Conservation (phyloP, 1,140 invertebrate species). For the Drosophila lacteicornis region DNA sequence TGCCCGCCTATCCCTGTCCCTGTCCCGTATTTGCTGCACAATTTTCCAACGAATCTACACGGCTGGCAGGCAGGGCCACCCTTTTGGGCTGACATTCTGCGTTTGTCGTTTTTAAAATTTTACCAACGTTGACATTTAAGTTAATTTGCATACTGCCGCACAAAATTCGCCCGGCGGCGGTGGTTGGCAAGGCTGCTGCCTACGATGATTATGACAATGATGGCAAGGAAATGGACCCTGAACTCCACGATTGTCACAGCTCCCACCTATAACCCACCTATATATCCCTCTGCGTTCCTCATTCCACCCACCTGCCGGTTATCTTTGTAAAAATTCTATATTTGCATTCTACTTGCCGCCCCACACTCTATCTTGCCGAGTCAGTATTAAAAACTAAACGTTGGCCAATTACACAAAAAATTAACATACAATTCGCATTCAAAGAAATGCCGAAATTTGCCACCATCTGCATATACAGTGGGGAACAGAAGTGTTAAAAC, state of each 20-base stretch:
- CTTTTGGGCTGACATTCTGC: slow-evolving; percentile 58
- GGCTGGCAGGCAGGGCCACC: slow-evolving; percentile 31
- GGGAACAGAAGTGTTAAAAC: background rate
- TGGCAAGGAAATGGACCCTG: slow-evolving; percentile 21
- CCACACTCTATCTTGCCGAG: slow-evolving; percentile 15
- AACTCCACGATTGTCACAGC: slow-evolving; percentile 18
- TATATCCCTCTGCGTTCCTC: background rate
- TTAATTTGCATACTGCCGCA: slow-evolving; percentile 77
- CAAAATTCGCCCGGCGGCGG: slow-evolving; percentile 40
- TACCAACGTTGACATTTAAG: slow-evolving; percentile 73
- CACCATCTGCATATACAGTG: slow-evolving; percentile 32
- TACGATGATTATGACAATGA: slow-evolving; percentile 39
- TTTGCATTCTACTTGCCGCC: slow-evolving; percentile 24
- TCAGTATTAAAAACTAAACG: slow-evolving; percentile 69
- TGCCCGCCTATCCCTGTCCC: background rate
- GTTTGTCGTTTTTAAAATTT: slow-evolving; percentile 62
- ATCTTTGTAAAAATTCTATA: background rate
- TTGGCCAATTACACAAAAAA: slow-evolving; percentile 62
- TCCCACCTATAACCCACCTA: slow-evolving; percentile 25
- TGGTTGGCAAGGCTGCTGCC: slow-evolving; percentile 30
- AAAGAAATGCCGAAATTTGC: slow-evolving; percentile 29
- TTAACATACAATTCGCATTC: slow-evolving; percentile 58
- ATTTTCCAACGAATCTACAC: slow-evolving; percentile 62
- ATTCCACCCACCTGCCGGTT: background rate
- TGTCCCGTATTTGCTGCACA: slow-evolving; percentile 49